phyloP scores from a whole-genome alignment of 2,113 vertebrate species.

The Lota lota region DNA sequence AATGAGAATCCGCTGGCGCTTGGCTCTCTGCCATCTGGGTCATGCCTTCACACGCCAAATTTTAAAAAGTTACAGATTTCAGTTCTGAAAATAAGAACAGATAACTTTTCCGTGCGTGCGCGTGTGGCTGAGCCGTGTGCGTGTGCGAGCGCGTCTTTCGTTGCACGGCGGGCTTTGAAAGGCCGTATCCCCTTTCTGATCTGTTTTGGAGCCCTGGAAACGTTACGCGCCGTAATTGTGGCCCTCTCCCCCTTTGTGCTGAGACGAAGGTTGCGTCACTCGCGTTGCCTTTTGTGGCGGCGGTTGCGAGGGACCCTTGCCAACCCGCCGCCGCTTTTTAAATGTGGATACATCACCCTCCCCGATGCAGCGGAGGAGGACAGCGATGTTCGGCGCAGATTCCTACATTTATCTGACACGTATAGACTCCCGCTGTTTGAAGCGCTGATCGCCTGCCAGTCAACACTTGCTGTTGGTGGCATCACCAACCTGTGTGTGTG shows the following conservation, averaged over 20 bases:
- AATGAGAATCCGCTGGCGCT: too few relatives aligned
- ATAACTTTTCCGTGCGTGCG: too few relatives aligned
- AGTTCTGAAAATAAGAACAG: too few relatives aligned
- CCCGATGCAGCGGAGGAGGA: constrained; percentile 45
- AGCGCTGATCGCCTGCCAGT: constrained; percentile 64
- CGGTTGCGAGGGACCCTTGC: constrained; percentile 45
- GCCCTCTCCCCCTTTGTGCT: constrained; percentile 55
- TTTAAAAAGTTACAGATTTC: too few relatives aligned
- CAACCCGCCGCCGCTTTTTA: constrained; percentile 47
- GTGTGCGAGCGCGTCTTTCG: too few relatives aligned
- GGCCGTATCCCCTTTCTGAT: constrained; percentile 20
- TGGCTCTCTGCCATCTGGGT: too few relatives aligned
- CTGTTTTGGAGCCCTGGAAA: constrained; percentile 48
- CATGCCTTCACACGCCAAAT: too few relatives aligned
- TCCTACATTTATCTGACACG: constrained; percentile 60
- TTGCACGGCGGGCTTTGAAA: not conserved
- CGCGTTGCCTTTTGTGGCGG: constrained; percentile 52
- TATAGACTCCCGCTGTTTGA: constrained; percentile 57
- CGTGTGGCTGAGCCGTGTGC: too few relatives aligned
- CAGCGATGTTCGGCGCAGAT: constrained; percentile 43
- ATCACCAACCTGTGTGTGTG: constrained; percentile 61
- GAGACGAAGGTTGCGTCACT: constrained; percentile 71
- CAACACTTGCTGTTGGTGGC: constrained; percentile 62
- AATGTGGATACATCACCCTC: constrained; percentile 58
- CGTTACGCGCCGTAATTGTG: constrained; percentile 48